Conservation (phyloP, 2,113 vertebrate genomes). For the Rhinopithecus roxellana region DNA sequence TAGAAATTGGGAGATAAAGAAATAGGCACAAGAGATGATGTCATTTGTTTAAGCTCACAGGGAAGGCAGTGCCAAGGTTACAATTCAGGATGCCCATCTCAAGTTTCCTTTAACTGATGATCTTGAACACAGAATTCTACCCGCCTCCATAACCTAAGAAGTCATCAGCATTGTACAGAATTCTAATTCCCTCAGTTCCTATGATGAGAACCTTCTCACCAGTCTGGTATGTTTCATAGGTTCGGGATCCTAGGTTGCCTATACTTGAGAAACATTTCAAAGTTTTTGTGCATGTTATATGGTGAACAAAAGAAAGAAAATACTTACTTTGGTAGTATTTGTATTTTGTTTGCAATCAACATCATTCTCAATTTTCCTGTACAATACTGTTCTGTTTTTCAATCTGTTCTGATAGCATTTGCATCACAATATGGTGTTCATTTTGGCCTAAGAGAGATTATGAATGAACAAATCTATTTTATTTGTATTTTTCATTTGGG, state of each 20-base stretch:
- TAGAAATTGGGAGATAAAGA: conserved; percentile 42
- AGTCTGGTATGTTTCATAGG: neutral
- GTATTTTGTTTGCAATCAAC: conserved; percentile 14
- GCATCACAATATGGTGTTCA: neutral
- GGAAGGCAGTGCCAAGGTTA: neutral
- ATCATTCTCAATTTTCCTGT: neutral
- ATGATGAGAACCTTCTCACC: neutral
- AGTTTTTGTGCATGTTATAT: neutral
- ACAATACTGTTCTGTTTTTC: neutral
- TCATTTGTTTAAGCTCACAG: conserved; percentile 39
- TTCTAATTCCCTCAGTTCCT: neutral
- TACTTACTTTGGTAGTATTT: neutral
- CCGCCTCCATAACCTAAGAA: neutral
- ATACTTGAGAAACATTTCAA: neutral
- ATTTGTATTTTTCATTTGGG: conserved; percentile 26
- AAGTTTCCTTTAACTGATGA: conserved; percentile 23
- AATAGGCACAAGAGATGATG: conserved; percentile 18
- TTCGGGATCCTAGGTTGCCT: neutral
- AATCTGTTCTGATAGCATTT: neutral
- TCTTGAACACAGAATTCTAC: conserved; percentile 18
- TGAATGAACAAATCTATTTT: neutral
- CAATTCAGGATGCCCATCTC: neutral
- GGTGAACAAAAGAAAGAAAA: neutral
- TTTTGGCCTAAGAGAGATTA: neutral
- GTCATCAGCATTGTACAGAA: neutral